These are phyloP conservation scores for Prionailurus bengalensis DNA, from an alignment of 2,113 vertebrate species.

Conservation along the genomic window DNA sequence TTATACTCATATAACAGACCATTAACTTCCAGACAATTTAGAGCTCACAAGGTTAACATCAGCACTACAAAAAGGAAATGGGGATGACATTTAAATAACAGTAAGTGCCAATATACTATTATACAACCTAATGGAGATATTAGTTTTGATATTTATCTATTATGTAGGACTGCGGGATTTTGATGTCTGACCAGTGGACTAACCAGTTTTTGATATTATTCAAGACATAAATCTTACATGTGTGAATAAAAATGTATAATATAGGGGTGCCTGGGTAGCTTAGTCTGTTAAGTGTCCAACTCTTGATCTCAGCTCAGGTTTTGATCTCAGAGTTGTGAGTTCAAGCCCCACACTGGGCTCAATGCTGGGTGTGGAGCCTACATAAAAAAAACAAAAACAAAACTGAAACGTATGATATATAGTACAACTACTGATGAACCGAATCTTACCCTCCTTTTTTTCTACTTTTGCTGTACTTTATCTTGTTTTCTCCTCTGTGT, in stretches of 20 bases:
- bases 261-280: neutral
- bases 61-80: slow-evolving; percentile 65
- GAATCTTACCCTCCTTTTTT: neutral
- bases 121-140: slow-evolving; percentile 54
- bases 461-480: neutral
- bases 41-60: slow-evolving; percentile 82
- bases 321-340: no score
- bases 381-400: no score
- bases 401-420: neutral
- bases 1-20: slow-evolving; percentile 85
- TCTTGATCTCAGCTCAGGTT: no score
- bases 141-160: slow-evolving; percentile 56
- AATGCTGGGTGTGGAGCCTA: no score
- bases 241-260: slow-evolving; percentile 25
- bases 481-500: neutral
- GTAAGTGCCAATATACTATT: slow-evolving; percentile 52
- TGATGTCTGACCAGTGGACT: slow-evolving; percentile 34
- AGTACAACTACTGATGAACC: neutral
- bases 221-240: neutral
- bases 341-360: no score
- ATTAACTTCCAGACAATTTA: slow-evolving; percentile 86
- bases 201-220: slow-evolving; percentile 34
- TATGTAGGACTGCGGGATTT: neutral
- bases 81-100: slow-evolving; percentile 77
- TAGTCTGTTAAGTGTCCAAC: no score